Evolutionary conservation across 1,140 invertebrate species (phyloP).

Genomic region (Eueides isabella): DNA sequence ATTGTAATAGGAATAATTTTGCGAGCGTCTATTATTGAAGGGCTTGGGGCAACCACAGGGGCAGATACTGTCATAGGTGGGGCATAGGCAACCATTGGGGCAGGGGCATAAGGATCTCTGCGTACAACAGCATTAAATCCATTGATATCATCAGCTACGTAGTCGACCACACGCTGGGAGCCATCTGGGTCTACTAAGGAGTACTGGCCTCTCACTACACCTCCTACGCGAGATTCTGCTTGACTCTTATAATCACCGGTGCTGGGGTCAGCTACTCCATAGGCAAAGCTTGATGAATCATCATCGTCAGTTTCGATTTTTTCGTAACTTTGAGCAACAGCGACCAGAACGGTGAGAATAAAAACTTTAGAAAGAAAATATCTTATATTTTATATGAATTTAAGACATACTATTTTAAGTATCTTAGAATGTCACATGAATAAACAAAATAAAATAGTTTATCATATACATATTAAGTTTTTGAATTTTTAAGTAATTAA

Average conservation of each 20-base stretch:
- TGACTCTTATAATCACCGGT: slow-evolving; percentile 80
- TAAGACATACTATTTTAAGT: neutral
- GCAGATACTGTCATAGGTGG: slow-evolving; percentile 37
- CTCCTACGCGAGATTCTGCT: slow-evolving; percentile 78
- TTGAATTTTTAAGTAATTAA: too few relatives aligned
- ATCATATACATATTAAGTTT: too few relatives aligned
- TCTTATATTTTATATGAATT: neutral
- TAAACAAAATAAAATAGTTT: too few relatives aligned
- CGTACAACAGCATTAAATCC: slow-evolving; percentile 80
- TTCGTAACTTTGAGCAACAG: slow-evolving; percentile 27
- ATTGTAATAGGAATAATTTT: neutral
- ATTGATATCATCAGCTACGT: slow-evolving; percentile 75
- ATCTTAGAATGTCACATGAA: too few relatives aligned
- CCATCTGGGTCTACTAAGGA: slow-evolving; percentile 77
- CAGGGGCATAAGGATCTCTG: slow-evolving; percentile 59
- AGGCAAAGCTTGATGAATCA: slow-evolving; percentile 65
- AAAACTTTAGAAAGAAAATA: neutral
- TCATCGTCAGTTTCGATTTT: slow-evolving; percentile 30
- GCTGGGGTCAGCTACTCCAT: slow-evolving; percentile 74
- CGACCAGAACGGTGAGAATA: slow-evolving; percentile 43
- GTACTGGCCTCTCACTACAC: slow-evolving; percentile 81
- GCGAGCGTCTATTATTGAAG: too few relatives aligned
- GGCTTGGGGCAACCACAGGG: neutral
- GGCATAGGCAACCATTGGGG: neutral
- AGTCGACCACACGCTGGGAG: slow-evolving; percentile 77